Percentiles rank a stretch among this genome's conserved stretches.
phyloP scores from a whole-genome alignment of 2,113 vertebrate species.

The Leiothrix lutea region DNA sequence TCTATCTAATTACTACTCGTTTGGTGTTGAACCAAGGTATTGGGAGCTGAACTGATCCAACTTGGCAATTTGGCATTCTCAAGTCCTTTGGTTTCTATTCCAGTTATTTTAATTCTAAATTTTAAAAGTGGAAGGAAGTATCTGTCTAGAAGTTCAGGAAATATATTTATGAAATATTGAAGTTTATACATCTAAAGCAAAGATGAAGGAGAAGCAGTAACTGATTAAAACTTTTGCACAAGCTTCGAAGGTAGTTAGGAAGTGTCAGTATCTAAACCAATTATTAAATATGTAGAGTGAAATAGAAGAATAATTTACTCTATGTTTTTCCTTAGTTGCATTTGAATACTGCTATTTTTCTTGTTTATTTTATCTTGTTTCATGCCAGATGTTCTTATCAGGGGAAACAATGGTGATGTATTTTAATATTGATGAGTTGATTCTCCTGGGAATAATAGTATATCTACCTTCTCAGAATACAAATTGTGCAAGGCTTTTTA shows the following conservation, averaged over 20 bases:
- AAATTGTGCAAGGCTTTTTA: slow-evolving; percentile 45
- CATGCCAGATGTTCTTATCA: slow-evolving; percentile 37
- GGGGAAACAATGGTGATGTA: slow-evolving; percentile 31
- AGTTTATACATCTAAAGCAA: not conserved
- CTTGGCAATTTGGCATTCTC: not conserved
- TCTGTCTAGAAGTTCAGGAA: not conserved
- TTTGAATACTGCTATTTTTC: not conserved
- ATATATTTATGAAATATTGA: not conserved
- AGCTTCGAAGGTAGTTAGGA: not conserved
- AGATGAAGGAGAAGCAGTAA: not conserved
- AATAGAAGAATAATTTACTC: not conserved
- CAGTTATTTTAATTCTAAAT: not conserved
- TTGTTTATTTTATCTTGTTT: slow-evolving; percentile 40
- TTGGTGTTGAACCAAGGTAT: not conserved
- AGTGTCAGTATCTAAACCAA: not conserved
- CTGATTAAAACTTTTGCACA: not conserved
- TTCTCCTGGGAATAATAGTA: slow-evolving; percentile 60
- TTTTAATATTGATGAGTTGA: slow-evolving; percentile 79
- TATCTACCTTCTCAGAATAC: slow-evolving; percentile 65
- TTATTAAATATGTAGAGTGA: not conserved
- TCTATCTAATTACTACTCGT: not conserved
- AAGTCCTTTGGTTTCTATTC: not conserved
- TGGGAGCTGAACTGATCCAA: not conserved
- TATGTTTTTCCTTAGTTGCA: not conserved
- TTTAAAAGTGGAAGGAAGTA: not conserved